phyloP scores from a whole-genome alignment of 2,888 invertebrate genomes.

The Callosobruchus maculatus region DNA sequence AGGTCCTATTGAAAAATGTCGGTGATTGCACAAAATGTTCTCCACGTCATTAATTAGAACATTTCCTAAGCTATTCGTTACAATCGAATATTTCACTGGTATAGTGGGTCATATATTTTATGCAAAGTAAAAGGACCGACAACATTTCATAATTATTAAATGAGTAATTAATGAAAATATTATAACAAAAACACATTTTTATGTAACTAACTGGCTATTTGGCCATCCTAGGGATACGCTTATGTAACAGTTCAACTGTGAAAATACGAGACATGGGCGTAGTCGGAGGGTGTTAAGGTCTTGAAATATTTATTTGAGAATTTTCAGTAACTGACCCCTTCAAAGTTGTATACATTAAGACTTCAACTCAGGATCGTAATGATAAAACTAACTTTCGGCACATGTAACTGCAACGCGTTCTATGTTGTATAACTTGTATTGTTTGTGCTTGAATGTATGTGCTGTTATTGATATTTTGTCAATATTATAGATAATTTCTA shows the following conservation, averaged over 20 bases:
- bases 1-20: too few species aligned
- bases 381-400: too few species aligned
- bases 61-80: neutral
- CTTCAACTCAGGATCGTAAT: too few species aligned
- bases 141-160: neutral
- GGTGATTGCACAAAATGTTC: neutral
- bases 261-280: neutral
- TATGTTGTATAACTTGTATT: too few species aligned
- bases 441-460: too few species aligned
- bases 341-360: too few species aligned
- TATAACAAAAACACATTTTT: neutral
- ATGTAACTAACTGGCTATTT: neutral
- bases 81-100: neutral
- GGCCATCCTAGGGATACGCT: neutral
- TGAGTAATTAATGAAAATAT: neutral
- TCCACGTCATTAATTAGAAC: neutral
- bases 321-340: too few species aligned
- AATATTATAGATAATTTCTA: too few species aligned
- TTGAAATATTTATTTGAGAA: too few species aligned
- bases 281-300: neutral
- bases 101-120: neutral
- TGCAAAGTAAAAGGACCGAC: neutral
- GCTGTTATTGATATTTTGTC: too few species aligned
- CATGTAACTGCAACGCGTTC: too few species aligned
- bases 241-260: neutral